Evolutionary conservation across 2,888 invertebrate genomes (phyloP).

Genomic region (Enchytraeus crypticus): DNA sequence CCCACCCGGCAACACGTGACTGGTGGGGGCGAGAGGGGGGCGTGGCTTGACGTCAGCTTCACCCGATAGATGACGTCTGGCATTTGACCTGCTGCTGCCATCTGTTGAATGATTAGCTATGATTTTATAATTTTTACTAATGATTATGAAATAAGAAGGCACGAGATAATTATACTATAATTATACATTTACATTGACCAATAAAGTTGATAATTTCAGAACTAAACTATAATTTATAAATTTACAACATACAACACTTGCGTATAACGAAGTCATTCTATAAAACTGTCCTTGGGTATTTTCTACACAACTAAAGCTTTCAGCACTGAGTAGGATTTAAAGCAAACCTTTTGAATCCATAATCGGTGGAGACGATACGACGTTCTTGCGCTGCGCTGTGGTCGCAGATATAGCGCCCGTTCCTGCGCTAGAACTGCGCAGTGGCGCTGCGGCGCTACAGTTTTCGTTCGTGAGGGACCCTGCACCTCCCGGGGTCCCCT

Average conservation of each 20-base stretch:
- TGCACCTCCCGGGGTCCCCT: too few species aligned
- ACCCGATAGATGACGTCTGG: conserved; percentile 4
- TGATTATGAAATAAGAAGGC: background rate
- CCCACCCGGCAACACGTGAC: background rate
- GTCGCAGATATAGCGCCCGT: background rate
- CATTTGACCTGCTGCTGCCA: too few species aligned
- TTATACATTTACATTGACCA: background rate
- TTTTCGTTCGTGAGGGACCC: background rate
- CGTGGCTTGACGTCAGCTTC: background rate
- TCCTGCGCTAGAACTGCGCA: background rate
- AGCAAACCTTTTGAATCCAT: conserved; percentile 22
- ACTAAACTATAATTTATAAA: too few species aligned
- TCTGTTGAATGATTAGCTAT: too few species aligned
- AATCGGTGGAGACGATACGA: conserved; percentile 49
- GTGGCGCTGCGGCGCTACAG: background rate
- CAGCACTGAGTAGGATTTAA: too few species aligned
- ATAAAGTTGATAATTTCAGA: background rate
- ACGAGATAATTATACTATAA: background rate
- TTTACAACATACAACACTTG: too few species aligned
- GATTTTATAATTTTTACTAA: too few species aligned
- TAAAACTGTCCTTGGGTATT: too few species aligned
- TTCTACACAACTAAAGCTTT: too few species aligned
- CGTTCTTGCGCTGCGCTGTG: conserved; percentile 55
- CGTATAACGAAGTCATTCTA: too few species aligned
- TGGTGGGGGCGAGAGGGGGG: background rate